Base-by-base conservation (phyloP, 2,888 invertebrate genomes). In the Pinctada fucata region DNA sequence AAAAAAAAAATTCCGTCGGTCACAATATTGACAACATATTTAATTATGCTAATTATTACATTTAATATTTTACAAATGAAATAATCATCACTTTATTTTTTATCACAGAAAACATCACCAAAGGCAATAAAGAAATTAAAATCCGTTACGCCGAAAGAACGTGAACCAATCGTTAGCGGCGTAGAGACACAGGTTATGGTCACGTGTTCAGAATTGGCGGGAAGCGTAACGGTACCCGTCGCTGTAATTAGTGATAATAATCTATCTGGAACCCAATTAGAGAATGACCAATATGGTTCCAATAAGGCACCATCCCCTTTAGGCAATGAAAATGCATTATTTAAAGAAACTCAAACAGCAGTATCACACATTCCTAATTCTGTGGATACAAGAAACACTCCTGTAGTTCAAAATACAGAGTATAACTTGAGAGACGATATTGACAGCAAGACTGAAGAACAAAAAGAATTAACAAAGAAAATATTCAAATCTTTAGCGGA, bases 401-500 rank as follows among this genome's bases (percentile, higher is more conserved):
- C 68, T 47, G 8, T 45, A 8, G 10, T 8, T 47, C 31, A 68
- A 68, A 68, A 31, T 45, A 45, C 48, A 58, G 13, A 6, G 6
- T 4, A 5, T 47, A 13, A 3, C 45, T 3, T 13, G 48, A 68
- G 47, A 68, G n/a, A 65, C 31, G 31, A 65, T 65, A 5, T 65
- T 31, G 8, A 65, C n/a, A 65, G 65, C 65, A 31, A 68, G 48
- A 68, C 68, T 3, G 72, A 72, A 47, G 72, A 72, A 1, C 72
- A 72, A 16, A 83, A 83, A 63, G 86, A 85, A 66, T 67, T 85
- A 6, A 84, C 88, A 2, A 86, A 85, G 79, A 85, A 83, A 69
- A 83, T 88, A 50, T 84, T 85, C 72, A 86, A 87, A 79, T 87
- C 88, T 52, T 72, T 88, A 70, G 85, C 84, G n/a, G 88, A 88